phyloP scores from a whole-genome alignment of 2,888 invertebrate species.

The Pachycephus smyrnensis region DNA sequence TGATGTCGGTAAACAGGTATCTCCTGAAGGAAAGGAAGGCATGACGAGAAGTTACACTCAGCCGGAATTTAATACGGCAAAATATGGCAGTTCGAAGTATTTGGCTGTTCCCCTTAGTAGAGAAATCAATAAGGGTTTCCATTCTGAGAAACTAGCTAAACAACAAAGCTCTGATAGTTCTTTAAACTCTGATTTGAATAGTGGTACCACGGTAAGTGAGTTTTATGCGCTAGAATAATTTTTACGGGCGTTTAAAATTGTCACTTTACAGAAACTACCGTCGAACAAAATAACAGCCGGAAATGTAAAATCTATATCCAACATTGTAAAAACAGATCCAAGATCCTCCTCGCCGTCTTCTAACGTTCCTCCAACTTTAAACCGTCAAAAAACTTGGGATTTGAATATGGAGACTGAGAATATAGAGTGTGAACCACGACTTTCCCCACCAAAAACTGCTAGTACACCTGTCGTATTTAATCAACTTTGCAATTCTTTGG shows the following conservation, averaged over 20 bases:
- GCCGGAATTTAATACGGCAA: constrained; percentile 32
- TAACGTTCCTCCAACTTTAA: constrained; percentile 3
- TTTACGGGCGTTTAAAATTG: neutral
- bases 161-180: neutral
- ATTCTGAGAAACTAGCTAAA: neutral
- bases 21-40: constrained; percentile 11
- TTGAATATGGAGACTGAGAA: constrained; percentile 20
- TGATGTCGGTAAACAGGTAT: constrained; percentile 13
- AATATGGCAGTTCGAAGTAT: constrained; percentile 3
- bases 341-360: neutral
- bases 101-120: neutral
- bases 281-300: neutral
- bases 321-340: neutral
- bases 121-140: neutral
- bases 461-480: constrained; percentile 41
- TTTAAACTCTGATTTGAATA: neutral
- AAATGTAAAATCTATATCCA: neutral
- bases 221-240: neutral
- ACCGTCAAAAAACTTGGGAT: constrained; percentile 45
- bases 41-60: constrained; percentile 45
- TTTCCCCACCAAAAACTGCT: constrained; percentile 43
- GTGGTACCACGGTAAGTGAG: neutral
- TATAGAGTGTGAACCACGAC: constrained; percentile 34
- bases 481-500: constrained; percentile 45
- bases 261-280: neutral